Evolutionary conservation across 2,113 vertebrate species (phyloP).

Genomic region (Petroica traversi): DNA sequence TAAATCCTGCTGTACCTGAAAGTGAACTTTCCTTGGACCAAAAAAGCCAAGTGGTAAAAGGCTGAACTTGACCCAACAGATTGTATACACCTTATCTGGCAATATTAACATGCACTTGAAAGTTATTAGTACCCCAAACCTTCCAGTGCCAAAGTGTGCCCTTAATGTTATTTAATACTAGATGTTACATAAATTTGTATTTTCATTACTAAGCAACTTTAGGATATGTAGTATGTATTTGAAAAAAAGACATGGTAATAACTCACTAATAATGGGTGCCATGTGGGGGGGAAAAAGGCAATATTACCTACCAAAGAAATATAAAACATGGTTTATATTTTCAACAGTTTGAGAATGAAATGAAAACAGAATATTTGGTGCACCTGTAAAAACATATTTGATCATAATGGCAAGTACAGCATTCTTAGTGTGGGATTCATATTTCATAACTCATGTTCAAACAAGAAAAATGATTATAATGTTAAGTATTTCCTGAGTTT

Average conservation of each 20-base stretch:
- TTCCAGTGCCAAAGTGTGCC: constrained; percentile 34
- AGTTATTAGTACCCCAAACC: constrained; percentile 34
- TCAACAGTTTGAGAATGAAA: constrained; percentile 82
- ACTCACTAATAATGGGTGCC: constrained; percentile 81
- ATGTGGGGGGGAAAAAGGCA: constrained; percentile 75
- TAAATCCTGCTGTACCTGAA: neutral
- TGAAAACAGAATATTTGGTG: constrained; percentile 84
- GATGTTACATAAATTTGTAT: constrained; percentile 72
- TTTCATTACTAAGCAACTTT: constrained; percentile 81
- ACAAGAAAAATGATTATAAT: constrained; percentile 88
- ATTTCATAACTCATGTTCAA: constrained; percentile 84
- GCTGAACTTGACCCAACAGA: constrained; percentile 6
- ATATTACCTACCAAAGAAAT: constrained; percentile 73
- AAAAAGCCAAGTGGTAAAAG: neutral
- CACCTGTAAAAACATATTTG: constrained; percentile 92
- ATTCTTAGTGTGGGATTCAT: constrained; percentile 82
- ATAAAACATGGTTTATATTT: constrained; percentile 83
- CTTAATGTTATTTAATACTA: constrained; percentile 50
- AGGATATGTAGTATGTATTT: constrained; percentile 56
- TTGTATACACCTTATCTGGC: constrained; percentile 48
- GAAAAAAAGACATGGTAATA: constrained; percentile 71
- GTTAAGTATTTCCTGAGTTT: constrained; percentile 90
- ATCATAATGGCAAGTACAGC: constrained; percentile 83
- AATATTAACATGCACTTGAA: constrained; percentile 43
- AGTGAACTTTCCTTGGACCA: neutral